Percentiles rank a stretch among this genome's conserved stretches.
Evolutionary conservation across 2,888 invertebrate genomes (phyloP).

Genomic region (Flabesymbios commensalis): DNA sequence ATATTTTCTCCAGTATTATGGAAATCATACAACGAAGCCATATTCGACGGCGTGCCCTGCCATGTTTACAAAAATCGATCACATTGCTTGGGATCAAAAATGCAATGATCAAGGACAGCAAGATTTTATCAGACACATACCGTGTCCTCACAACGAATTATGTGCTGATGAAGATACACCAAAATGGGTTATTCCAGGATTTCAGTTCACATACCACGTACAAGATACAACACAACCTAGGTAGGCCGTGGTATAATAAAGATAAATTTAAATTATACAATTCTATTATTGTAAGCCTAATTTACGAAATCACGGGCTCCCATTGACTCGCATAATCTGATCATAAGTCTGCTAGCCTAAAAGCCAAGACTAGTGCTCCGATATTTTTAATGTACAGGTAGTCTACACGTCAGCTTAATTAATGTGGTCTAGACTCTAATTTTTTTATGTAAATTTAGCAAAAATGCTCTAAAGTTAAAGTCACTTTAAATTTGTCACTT

Average conservation of each 20-base stretch:
- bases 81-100: constrained; percentile 80
- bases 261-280: background rate
- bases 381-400: too few species aligned
- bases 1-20: constrained; percentile 88
- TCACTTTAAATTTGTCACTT: too few species aligned
- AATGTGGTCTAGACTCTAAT: too few species aligned
- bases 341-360: too few species aligned
- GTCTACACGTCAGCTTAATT: too few species aligned
- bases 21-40: constrained; percentile 69
- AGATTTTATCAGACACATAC: constrained; percentile 81
- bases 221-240: constrained; percentile 87
- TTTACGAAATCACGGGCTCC: too few species aligned
- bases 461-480: too few species aligned
- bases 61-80: constrained; percentile 85
- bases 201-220: constrained; percentile 93
- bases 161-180: constrained; percentile 83
- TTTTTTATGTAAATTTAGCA: too few species aligned
- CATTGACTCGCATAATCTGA: too few species aligned
- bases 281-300: background rate
- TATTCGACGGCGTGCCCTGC: constrained; percentile 71
- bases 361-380: too few species aligned
- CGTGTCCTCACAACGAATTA: constrained; percentile 75
- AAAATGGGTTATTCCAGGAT: constrained; percentile 80
- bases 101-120: constrained; percentile 78
- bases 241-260: constrained; percentile 63